phyloP scores from a whole-genome alignment of 2,113 vertebrate species.

The Limnothrissa miodon region DNA sequence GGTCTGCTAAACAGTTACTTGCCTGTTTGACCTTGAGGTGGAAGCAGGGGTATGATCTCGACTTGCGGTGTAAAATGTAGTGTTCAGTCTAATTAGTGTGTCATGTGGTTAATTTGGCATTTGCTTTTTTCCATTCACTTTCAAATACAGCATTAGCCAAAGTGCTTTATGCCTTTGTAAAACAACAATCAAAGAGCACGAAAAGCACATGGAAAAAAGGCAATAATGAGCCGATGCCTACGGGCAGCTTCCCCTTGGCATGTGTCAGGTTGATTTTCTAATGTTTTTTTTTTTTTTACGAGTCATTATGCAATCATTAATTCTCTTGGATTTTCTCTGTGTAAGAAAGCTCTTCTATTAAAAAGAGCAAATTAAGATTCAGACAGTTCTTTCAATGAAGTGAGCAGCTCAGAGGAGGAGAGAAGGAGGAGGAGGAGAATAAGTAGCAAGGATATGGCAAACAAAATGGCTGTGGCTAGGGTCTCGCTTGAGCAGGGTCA shows the following conservation, averaged over 20 bases:
- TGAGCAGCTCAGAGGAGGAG: neutral
- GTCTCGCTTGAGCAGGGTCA: conserved; percentile 44
- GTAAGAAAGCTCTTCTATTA: conserved; percentile 64
- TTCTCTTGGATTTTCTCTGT: conserved; percentile 55
- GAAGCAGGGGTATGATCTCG: neutral
- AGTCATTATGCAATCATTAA: conserved; percentile 57
- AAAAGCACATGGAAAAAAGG: neutral
- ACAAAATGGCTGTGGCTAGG: conserved; percentile 56
- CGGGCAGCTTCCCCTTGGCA: neutral
- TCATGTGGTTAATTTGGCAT: neutral
- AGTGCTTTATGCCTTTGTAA: neutral
- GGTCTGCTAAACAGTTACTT: neutral
- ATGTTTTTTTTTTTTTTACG: neutral
- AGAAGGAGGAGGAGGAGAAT: neutral
- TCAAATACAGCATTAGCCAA: neutral
- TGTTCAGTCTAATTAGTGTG: neutral
- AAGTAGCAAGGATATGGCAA: conserved; percentile 47
- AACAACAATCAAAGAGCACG: neutral
- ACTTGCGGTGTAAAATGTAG: neutral
- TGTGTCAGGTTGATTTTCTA: neutral
- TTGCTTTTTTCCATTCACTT: neutral
- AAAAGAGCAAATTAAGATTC: conserved; percentile 37
- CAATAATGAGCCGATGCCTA: neutral
- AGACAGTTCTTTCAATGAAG: neutral
- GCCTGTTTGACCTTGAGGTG: neutral